Evolutionary conservation across 2,113 vertebrate genomes (phyloP), one percentile per base, ranked within the genome.

Genomic region (Ameiurus melas): DNA sequence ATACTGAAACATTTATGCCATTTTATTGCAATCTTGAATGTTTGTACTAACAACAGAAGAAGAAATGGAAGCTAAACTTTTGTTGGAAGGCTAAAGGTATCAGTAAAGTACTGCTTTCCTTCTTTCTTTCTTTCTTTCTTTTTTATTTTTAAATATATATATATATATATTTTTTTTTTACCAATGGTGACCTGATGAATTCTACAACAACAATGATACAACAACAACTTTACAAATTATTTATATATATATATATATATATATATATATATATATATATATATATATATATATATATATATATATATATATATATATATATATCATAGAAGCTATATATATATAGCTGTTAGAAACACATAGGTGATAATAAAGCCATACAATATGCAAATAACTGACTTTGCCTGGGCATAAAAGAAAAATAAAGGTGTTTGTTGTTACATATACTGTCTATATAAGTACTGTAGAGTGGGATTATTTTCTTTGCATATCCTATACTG

Each of bases 1-100:
- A 27, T 0, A 93, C 39, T 95, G 57, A 95, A 96, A 95, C 92
- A 95, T 95, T 94, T 89, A 95, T 92, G 88, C 92, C 93, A 92
- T 94, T 95, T 93, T 94, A 94, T 93, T 92, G 92, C 90, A 93
- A 94, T 94, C 92, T 93, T 92, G 90, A 86, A 93, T 39, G 51
- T 83, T 83, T 83, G 68, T 87, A 94, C 86, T 91, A 90, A 85
- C 91, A 91, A 88, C 87, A 87, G 70, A 85, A 86, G 88, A 84
- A 88, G 84, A 87, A 87, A 84, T 57, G 39, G 30, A 83, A 27
- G 68, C 60, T 68, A 17, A 58, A 62, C 62, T 39, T 83, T 36
- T 30, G 57, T 53, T 87, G 51, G 20, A 86, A 53, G 47, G 33
- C 36, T 60, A 58, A n/a, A 36, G 14, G 10, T 36, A 70, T 43